Conservation (phyloP, 2,888 invertebrate genomes). For the Eulithis prunata region DNA sequence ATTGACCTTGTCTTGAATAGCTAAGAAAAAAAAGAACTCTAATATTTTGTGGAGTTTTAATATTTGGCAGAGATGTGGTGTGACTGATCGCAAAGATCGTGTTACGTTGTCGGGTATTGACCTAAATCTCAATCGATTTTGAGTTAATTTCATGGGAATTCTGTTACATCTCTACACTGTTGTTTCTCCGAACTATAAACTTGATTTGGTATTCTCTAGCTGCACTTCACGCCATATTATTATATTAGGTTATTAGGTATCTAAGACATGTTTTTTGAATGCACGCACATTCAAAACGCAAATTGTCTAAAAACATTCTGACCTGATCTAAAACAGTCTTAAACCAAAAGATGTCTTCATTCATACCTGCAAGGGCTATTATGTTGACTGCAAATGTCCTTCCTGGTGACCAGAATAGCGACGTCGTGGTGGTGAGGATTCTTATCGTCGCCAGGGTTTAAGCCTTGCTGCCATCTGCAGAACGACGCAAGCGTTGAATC, state of each 20-base stretch:
- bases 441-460: constrained; percentile 90
- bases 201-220: neutral
- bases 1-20: constrained; percentile 77
- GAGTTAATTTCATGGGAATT: constrained; percentile 31
- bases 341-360: constrained; percentile 22
- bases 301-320: neutral
- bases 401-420: constrained; percentile 92
- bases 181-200: constrained; percentile 15
- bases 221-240: neutral
- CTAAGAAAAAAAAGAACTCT: constrained; percentile 59
- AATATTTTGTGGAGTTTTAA: constrained; percentile 53
- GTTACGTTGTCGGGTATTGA: constrained; percentile 32
- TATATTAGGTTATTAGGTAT: neutral
- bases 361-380: constrained; percentile 82
- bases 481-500: constrained; percentile 93
- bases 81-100: constrained; percentile 37
- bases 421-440: constrained; percentile 96
- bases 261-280: too few species aligned
- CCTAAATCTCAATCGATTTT: constrained; percentile 30
- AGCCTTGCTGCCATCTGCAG: constrained; percentile 92
- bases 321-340: neutral
- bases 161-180: constrained; percentile 23
- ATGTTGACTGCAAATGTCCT: constrained; percentile 88
- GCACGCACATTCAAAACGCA: neutral
- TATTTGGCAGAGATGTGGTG: constrained; percentile 35